Evolutionary conservation across 2,113 vertebrate species (phyloP).

Genomic region (Deroptyus accipitrinus): DNA sequence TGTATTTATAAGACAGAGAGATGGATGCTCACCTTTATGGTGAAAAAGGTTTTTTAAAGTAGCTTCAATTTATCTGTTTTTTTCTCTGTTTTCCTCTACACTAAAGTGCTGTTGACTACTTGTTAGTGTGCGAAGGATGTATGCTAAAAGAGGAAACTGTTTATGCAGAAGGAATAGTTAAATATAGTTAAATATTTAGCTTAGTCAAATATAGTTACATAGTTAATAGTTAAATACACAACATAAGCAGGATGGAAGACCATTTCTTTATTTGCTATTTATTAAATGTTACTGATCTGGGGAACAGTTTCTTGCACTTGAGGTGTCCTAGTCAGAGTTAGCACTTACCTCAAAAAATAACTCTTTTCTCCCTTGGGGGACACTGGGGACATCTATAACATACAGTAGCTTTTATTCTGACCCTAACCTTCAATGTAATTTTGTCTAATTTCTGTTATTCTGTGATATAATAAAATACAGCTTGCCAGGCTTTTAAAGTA

Average conservation of each 20-base stretch:
- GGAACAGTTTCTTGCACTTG: background rate
- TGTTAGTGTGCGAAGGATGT: background rate
- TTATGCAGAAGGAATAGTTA: background rate
- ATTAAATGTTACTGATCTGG: background rate
- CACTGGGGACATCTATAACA: background rate
- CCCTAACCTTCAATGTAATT: background rate
- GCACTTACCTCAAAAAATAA: background rate
- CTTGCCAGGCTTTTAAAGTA: background rate
- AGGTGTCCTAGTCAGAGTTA: background rate
- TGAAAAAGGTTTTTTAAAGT: background rate
- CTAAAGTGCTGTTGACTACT: background rate
- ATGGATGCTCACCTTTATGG: background rate
- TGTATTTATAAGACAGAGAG: background rate
- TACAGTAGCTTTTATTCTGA: background rate
- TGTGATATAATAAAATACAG: fast-evolving
- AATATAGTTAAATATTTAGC: background rate
- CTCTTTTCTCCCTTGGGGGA: background rate
- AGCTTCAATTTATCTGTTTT: background rate
- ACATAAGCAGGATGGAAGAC: background rate
- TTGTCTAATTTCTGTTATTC: background rate
- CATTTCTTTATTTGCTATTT: background rate
- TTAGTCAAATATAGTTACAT: background rate
- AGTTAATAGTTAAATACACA: background rate
- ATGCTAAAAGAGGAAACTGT: background rate
- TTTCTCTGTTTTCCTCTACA: background rate